Conservation (phyloP, 1,140 invertebrate genomes). For the Drosophila nigromelanica region DNA sequence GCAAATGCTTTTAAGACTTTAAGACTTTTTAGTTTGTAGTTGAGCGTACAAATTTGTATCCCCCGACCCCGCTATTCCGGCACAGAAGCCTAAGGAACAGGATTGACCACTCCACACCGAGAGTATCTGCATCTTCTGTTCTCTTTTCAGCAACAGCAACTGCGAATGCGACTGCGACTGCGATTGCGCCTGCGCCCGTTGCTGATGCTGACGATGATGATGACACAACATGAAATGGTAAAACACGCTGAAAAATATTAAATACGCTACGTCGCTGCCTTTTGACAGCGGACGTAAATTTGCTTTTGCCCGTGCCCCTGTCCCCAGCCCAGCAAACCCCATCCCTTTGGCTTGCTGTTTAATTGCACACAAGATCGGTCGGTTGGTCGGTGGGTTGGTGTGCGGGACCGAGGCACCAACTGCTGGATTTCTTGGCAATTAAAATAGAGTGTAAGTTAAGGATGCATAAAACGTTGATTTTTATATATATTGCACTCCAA, state of each 20-base stretch:
- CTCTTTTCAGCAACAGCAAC: conserved; percentile 2
- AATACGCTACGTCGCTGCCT: conserved; percentile 82
- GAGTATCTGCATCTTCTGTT: conserved; percentile 43
- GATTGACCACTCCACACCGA: conserved; percentile 53
- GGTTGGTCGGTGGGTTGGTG: conserved; percentile 15
- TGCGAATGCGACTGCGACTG: conserved; percentile 12
- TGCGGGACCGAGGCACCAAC: conserved; percentile 37
- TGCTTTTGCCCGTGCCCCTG: conserved; percentile 62
- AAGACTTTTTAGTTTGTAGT: conserved; percentile 81
- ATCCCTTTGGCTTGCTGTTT: conserved; percentile 53
- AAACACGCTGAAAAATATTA: conserved; percentile 83
- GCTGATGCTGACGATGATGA: conserved; percentile 67
- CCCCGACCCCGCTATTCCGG: background rate
- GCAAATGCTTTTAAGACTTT: conserved; percentile 83
- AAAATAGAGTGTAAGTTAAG: conserved; percentile 83
- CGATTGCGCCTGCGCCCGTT: conserved; percentile 17
- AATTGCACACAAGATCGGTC: conserved; percentile 75
- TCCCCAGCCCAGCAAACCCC: background rate
- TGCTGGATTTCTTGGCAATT: conserved; percentile 72
- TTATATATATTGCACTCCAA: conserved; percentile 54
- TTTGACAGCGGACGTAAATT: conserved; percentile 83
- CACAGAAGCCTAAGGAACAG: conserved; percentile 59
- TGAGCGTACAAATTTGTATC: conserved; percentile 79
- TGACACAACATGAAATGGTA: conserved; percentile 84
- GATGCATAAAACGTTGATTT: conserved; percentile 80